Conservation (phyloP, 2,113 vertebrate genomes). For the Nyctereutes procyonoides region DNA sequence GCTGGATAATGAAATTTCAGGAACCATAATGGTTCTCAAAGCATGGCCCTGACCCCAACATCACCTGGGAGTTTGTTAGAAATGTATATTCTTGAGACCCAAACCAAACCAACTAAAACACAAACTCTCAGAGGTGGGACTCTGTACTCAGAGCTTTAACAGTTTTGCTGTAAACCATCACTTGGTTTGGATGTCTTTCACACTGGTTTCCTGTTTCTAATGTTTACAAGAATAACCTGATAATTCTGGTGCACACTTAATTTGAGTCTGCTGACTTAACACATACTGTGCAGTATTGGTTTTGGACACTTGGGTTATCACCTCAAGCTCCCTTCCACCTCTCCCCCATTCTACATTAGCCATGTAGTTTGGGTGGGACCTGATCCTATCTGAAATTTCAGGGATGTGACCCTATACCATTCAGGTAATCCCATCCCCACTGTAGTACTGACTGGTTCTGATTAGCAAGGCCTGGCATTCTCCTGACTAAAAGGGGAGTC, state of each 20-base stretch:
- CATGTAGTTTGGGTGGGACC: neutral
- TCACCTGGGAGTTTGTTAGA: neutral
- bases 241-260: neutral
- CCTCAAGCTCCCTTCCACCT: neutral
- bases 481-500: neutral
- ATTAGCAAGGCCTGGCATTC: neutral
- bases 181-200: slow-evolving; percentile 21
- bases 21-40: slow-evolving; percentile 1
- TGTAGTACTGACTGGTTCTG: neutral
- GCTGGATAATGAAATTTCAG: neutral
- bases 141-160: neutral
- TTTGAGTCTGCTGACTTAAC: neutral
- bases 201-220: slow-evolving; percentile 52
- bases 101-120: neutral
- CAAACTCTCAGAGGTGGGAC: neutral
- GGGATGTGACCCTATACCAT: neutral
- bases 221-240: neutral
- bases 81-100: neutral
- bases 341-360: neutral
- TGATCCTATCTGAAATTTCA: neutral
- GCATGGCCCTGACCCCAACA: neutral
- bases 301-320: neutral
- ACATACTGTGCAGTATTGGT: neutral
- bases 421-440: neutral
- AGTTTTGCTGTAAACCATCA: neutral